A percentile compares a stretch with the other conserved stretches of the same genome.
Conservation (phyloP, 2,797 vertebrate genomes). For the Tenualosa ilisha region DNA sequence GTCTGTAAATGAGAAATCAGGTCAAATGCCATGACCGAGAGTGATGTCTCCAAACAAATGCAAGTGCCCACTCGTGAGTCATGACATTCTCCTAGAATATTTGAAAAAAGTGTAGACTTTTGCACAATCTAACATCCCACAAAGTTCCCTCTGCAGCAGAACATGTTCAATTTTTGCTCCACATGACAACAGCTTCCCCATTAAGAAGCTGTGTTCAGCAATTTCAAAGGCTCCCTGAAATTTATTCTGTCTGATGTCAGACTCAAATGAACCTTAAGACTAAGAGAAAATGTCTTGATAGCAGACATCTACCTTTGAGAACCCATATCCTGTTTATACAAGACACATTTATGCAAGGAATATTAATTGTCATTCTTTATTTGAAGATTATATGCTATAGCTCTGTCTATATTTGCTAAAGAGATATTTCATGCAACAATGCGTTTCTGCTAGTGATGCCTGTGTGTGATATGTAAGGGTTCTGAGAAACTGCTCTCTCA, state of each 20-base stretch:
- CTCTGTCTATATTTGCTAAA: neutral
- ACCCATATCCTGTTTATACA: neutral
- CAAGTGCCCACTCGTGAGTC: slow-evolving; percentile 6
- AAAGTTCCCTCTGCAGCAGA: neutral
- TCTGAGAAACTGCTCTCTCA: neutral
- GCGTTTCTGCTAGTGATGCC: neutral
- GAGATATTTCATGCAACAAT: neutral
- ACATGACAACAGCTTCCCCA: slow-evolving; percentile 19
- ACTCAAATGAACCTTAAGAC: neutral
- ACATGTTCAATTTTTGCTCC: neutral
- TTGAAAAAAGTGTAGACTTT: neutral
- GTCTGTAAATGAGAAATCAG: slow-evolving; percentile 17
- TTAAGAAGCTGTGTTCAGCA: slow-evolving; percentile 8
- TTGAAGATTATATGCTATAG: neutral
- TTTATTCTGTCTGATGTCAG: neutral
- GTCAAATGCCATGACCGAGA: slow-evolving; percentile 11
- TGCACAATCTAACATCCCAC: neutral
- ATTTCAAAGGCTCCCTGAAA: neutral
- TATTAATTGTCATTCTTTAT: neutral
- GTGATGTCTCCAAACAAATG: neutral
- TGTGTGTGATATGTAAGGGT: neutral
- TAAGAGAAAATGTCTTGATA: neutral
- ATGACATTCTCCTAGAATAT: neutral
- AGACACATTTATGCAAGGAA: neutral
- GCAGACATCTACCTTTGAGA: neutral